Percentiles rank a stretch among this genome's conserved stretches.
Evolutionary conservation across 2,888 invertebrate genomes (phyloP).

Genomic region (Pasiphila rectangulata): DNA sequence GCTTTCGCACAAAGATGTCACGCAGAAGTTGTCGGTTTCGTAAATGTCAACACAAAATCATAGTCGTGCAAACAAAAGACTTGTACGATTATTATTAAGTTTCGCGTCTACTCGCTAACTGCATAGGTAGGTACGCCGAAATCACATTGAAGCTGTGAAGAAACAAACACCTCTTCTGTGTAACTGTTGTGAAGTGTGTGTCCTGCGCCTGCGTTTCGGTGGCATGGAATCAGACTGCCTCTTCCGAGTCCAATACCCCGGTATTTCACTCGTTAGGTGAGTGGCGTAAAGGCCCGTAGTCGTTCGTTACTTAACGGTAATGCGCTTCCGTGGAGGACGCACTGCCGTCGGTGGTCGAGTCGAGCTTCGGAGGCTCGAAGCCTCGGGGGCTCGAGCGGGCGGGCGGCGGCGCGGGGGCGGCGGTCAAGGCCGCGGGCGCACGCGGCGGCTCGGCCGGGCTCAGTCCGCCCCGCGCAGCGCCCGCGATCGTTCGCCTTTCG

Average conservation of each 20-base stretch:
- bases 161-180: neutral
- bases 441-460: conserved; percentile 35
- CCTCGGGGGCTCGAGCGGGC: conserved; percentile 15
- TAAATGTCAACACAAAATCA: neutral
- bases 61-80: neutral
- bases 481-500: conserved; percentile 28
- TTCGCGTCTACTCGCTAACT: neutral
- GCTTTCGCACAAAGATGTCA: neutral
- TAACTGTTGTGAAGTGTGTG: no score
- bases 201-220: no score
- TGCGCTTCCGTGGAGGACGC: neutral
- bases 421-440: conserved; percentile 66
- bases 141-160: neutral
- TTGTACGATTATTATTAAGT: neutral
- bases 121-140: no score
- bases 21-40: neutral
- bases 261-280: neutral
- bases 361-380: conserved; percentile 9
- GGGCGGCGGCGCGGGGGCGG: conserved; percentile 38
- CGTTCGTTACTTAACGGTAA: conserved; percentile 23
- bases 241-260: no score
- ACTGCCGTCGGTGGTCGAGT: no score
- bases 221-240: no score
- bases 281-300: neutral
- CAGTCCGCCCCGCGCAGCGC: conserved; percentile 29